A percentile compares a stretch with the other conserved stretches of the same genome.
Conservation (phyloP, 2,797 vertebrate species). For the Danio choprae region DNA sequence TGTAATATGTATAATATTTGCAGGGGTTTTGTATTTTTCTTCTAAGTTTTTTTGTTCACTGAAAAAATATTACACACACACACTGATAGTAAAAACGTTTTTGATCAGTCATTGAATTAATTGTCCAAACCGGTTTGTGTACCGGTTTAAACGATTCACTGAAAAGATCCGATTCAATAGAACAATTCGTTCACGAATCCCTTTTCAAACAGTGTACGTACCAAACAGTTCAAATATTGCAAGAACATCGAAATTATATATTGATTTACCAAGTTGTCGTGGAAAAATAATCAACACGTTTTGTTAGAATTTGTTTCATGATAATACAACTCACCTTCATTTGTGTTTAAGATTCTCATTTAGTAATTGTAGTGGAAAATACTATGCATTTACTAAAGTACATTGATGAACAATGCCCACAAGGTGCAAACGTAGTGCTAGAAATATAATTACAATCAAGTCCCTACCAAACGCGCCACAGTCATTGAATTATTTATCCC, state of each 20-base stretch:
- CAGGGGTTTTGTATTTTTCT: too few species aligned
- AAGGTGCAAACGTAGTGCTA: not conserved
- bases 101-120: not conserved
- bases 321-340: not conserved
- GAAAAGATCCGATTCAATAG: not conserved
- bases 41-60: too few species aligned
- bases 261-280: not conserved
- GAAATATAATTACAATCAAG: not conserved
- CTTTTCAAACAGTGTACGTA: not conserved
- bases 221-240: not conserved
- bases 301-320: not conserved
- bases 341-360: not conserved
- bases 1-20: too few species aligned
- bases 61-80: too few species aligned
- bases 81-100: too few species aligned
- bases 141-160: not conserved
- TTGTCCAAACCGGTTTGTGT: not conserved
- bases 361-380: not conserved
- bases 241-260: not conserved
- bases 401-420: not conserved
- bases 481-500: conserved; percentile 4
- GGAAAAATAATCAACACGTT: not conserved
- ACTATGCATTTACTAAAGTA: not conserved
- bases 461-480: not conserved
- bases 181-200: not conserved